Base-by-base conservation (phyloP, 1,140 invertebrate species). In the Heliothis subflexa region DNA sequence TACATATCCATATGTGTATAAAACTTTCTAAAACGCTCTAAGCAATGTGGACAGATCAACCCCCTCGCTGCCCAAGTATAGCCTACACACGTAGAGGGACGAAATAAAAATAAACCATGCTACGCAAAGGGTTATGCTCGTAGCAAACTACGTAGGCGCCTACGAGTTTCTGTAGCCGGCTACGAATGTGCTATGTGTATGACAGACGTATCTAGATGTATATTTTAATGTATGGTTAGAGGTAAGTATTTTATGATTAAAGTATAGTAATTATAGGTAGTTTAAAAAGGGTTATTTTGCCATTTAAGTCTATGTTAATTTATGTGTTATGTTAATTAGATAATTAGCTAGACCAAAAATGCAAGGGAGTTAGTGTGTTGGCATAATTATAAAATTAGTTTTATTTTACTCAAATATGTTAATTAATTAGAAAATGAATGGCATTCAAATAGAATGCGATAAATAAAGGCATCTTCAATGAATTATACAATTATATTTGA, bases 61-160 rank as follows among this genome's bases (percentile, higher is more conserved):
- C 61, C 61, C 61, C 3, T 2, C 62, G 5, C 62, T 11, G 16
- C 16, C 59, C 25, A 28, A 33, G 33, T 62, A 62, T 40, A 62
- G 11, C 59, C 59, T 40, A 61, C 40, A 47, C 16, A 66, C 61
- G n/a, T 13, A 49, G 62, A 66, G 62, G 62, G 62, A 11, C 10
- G 16, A 66, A 66, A 66, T 40, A 66, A 66, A 66, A 66, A 66
- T 66, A 66, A 66, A 66, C 62, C 21, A 66, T 64, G 40, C 62
- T 66, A 66, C 62, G 62, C 40, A 66, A 47, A 40, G 62, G 62
- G 62, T 47, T 47, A 47, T 47, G 40, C 54, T 45, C 62, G 62
- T 66, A 66, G 62, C 62, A 47, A 16, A 25, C 62, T 47, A 66
- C 62, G 62, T 66, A 66, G 62, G 62, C 62, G 62, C 62, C 62